Conservation (phyloP, 1,140 invertebrate species). For the Trachymyrmex cornetzi region DNA sequence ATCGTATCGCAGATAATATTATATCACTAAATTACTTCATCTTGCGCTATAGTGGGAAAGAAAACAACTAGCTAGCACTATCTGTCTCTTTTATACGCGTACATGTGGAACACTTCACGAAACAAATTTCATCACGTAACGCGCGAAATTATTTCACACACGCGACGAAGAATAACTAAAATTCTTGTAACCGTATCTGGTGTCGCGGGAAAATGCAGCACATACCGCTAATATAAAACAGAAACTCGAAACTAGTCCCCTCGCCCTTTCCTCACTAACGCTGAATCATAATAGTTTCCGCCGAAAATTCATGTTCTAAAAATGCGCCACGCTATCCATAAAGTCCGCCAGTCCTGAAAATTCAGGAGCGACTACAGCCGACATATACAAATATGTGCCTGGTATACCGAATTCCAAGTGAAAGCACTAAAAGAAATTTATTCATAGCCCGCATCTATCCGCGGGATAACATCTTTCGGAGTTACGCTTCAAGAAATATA, state of each 20-base stretch:
- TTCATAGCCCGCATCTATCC: constrained; percentile 62
- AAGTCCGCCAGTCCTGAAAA: constrained; percentile 59
- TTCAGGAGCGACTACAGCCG: constrained; percentile 16
- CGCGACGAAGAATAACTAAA: constrained; percentile 32
- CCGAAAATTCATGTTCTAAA: constrained; percentile 60
- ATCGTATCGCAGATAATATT: neutral
- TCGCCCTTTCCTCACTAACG: neutral
- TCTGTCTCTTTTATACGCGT: neutral
- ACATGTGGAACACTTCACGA: neutral
- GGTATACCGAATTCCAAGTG: constrained; percentile 36
- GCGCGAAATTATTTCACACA: constrained; percentile 29
- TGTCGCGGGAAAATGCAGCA: constrained; percentile 13
- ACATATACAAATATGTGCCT: constrained; percentile 44
- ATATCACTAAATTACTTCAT: constrained; percentile 18
- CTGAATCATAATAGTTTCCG: constrained; percentile 11
- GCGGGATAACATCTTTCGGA: constrained; percentile 51
- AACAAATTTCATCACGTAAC: constrained; percentile 35
- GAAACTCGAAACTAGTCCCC: constrained; percentile 5
- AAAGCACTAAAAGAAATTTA: constrained; percentile 70
- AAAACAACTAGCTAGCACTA: neutral
- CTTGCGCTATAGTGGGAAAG: neutral
- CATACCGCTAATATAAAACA: constrained; percentile 46
- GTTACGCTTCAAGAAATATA: constrained; percentile 13
- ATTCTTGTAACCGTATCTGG: constrained; percentile 19
- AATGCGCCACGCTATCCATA: constrained; percentile 55